These are phyloP conservation scores for Stenchaetothrips biformis DNA, from an alignment of 2,888 invertebrate species.

Conservation along the genomic window DNA sequence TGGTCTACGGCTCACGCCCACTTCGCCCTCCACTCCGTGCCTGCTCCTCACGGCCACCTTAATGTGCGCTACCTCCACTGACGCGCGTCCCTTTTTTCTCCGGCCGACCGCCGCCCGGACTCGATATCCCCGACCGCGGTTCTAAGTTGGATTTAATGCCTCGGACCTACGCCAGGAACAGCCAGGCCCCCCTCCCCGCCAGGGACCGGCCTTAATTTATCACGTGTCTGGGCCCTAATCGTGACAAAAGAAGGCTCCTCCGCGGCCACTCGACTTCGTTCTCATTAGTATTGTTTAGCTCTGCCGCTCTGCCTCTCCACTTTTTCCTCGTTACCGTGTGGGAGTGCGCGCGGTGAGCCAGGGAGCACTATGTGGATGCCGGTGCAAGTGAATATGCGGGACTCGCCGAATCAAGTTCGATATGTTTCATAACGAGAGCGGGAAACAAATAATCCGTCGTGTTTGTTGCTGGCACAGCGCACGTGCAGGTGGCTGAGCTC, in stretches of 20 bases:
- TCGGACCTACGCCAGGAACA: not conserved
- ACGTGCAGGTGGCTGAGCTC: no score
- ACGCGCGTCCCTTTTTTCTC: no score
- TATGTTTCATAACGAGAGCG: no score
- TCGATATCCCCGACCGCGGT: no score
- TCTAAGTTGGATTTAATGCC: no score
- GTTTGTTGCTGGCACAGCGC: no score
- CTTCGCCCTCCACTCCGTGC: not conserved
- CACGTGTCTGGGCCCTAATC: not conserved
- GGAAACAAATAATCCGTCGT: no score
- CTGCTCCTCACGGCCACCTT: no score
- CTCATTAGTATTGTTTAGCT: not conserved
- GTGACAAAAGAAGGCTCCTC: conserved; percentile 1
- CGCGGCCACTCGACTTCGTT: not conserved
- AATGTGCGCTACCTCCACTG: no score
- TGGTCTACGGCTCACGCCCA: not conserved
- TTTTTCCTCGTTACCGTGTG: not conserved
- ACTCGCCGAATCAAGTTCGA: no score
- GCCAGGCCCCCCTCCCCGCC: not conserved
- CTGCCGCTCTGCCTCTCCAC: not conserved
- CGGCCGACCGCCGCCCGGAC: no score
- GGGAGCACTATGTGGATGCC: not conserved
- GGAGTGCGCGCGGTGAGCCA: not conserved
- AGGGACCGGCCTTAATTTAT: not conserved
- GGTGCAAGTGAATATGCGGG: not conserved